Base-by-base conservation (phyloP, 2,888 invertebrate species). In the Cylloceria caligata region DNA sequence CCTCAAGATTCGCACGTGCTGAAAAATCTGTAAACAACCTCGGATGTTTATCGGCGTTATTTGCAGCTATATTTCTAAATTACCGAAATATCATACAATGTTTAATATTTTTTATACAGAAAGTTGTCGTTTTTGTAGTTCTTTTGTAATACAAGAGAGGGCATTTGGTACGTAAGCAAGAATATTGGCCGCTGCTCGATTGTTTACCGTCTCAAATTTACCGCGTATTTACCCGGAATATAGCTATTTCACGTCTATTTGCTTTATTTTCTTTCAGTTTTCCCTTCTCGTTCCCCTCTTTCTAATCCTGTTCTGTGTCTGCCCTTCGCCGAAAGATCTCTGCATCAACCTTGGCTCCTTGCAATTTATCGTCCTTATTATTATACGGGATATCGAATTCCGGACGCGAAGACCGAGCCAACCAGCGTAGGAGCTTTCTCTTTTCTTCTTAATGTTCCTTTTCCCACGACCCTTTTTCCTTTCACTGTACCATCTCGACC, bases 341-440 rank as follows among this genome's bases (percentile, higher is more conserved):
- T 13, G 49, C 16, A 36, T 36, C 67, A 30, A 47, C 2, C 67
- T 19, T 19, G 34, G 13, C 24, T 52, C 49, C 24, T 39, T 49
- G 30, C 71, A 84, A 84, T 83, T 84, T 85, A 85, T 84, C 55
- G 80, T 67, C 73, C 74, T 84, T 78, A 82, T 85, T 85, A 55
- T 68, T 68, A 80, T 73, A 72, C 81, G 57, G 57, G 68, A 68
- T 74, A 73, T 60, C 60, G 71, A 60, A 36, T 52, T 84, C 45
- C 64, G 67, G 47, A 74, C 69, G 52, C 47, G 78, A 7, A 71
- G 72, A 34, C 27, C 11, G 62, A 57, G 27, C 9, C 52, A 36
- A 36, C 34, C 68, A 36, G 68, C 30, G 16, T n/a, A 57, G 55
- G n/a, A n/a, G 30, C 3, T 19, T 27, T 7, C n/a, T 57, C 5